These are phyloP conservation scores for Castor canadensis DNA, from an alignment of 2,113 vertebrate genomes.

Conservation along the genomic window DNA sequence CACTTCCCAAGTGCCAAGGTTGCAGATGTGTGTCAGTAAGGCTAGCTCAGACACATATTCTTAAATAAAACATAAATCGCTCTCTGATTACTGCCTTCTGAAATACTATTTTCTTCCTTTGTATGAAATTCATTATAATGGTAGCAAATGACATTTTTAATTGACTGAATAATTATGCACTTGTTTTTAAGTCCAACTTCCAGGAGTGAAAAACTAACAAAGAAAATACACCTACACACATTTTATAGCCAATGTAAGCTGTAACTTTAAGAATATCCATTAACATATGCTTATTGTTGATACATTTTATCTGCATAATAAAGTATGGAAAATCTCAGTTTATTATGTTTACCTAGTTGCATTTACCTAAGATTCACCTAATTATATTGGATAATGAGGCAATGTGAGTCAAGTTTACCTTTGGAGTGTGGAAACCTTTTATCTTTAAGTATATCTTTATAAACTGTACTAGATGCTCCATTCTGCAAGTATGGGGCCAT, in stretches of 20 bases:
- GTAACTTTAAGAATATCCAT: background rate
- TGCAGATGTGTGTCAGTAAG: no score
- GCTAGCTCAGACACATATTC: background rate
- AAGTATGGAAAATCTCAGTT: background rate
- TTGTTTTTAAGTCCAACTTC: background rate
- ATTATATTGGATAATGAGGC: background rate
- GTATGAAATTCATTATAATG: background rate
- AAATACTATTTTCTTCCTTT: background rate
- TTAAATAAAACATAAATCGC: background rate
- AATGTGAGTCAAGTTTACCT: background rate
- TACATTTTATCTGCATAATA: background rate
- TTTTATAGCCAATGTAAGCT: background rate
- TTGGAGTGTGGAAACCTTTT: background rate
- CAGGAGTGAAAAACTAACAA: conserved; percentile 9
- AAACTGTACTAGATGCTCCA: background rate
- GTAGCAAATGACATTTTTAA: background rate
- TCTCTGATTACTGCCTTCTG: conserved; percentile 5
- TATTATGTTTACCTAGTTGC: background rate
- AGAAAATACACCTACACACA: background rate
- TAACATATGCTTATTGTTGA: background rate
- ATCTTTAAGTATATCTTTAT: background rate
- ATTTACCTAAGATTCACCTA: background rate
- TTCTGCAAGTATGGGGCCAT: background rate
- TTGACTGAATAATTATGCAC: background rate
- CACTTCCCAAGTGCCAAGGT: no score